Conservation (phyloP, 2,797 vertebrate genomes). For the Tolypeutes matacus region DNA sequence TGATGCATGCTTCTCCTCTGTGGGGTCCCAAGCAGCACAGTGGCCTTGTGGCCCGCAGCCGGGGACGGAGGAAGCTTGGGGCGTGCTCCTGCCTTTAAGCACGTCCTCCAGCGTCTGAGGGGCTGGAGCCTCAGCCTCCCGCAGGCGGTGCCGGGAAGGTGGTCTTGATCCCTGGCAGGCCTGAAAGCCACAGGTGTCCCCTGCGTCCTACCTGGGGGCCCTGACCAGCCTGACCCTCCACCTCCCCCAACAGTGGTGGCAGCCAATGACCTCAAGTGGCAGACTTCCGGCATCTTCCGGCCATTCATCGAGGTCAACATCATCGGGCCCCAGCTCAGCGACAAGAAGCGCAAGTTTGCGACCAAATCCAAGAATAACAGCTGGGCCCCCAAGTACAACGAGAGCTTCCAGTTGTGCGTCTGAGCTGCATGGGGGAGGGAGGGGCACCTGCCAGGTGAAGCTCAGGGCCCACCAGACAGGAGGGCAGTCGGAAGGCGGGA, state of each 20-base stretch:
- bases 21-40: background rate
- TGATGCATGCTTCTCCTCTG: background rate
- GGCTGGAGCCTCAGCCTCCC: background rate
- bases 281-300: conserved; percentile 98
- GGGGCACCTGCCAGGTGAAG: background rate
- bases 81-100: background rate
- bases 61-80: background rate
- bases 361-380: conserved; percentile 99
- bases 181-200: background rate
- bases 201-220: too few relatives aligned
- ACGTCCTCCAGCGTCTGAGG: background rate
- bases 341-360: conserved; percentile 98
- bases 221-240: conserved; percentile 10
- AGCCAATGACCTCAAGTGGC: conserved; percentile 98
- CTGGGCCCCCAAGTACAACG: conserved; percentile 99
- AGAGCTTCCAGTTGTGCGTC: conserved; percentile 98
- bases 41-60: fast-evolving
- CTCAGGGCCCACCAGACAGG: background rate
- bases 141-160: conserved; percentile 29
- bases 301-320: conserved; percentile 98
- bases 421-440: background rate
- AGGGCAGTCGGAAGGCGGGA: background rate
- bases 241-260: conserved; percentile 92
- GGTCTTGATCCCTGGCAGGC: background rate
- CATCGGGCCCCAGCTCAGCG: conserved; percentile 97